Evolutionary conservation across 1,140 invertebrate species (phyloP).

Genomic region (Chymomyza costata): DNA sequence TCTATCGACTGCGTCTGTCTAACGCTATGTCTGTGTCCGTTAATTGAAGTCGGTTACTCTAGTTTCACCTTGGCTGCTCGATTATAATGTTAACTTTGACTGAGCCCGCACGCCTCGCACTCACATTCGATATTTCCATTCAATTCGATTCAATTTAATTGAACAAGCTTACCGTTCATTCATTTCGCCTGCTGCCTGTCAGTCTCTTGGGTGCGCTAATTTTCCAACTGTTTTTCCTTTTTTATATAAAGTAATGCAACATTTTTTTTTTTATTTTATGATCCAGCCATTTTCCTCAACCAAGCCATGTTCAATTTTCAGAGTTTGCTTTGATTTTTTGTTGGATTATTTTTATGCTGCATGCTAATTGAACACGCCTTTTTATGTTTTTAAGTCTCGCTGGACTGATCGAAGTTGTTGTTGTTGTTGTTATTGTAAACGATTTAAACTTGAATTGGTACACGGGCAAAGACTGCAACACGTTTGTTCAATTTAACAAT

Average conservation of each 20-base stretch:
- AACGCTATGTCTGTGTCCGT: slow-evolving; percentile 36
- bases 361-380: slow-evolving; percentile 72
- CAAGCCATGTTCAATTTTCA: slow-evolving; percentile 65
- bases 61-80: slow-evolving; percentile 62
- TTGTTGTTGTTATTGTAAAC: no score
- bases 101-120: slow-evolving; percentile 30
- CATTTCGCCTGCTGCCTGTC: slow-evolving; percentile 1
- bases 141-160: slow-evolving; percentile 64
- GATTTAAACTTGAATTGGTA: slow-evolving; percentile 56
- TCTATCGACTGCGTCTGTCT: slow-evolving; percentile 58
- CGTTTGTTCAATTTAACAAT: slow-evolving; percentile 29
- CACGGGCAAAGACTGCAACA: slow-evolving; percentile 30
- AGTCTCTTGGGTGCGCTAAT: slow-evolving; percentile 41
- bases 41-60: slow-evolving; percentile 44
- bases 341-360: slow-evolving; percentile 20
- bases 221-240: slow-evolving; percentile 50
- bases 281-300: slow-evolving; percentile 42
- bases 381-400: slow-evolving; percentile 47
- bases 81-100: slow-evolving; percentile 66
- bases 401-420: no score
- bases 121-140: slow-evolving; percentile 26
- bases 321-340: slow-evolving; percentile 45
- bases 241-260: slow-evolving; percentile 19
- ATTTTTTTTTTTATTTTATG: slow-evolving; percentile 22
- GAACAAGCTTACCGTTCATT: slow-evolving; percentile 54